Base-by-base conservation (phyloP, 64 coral and sea anemone species). In the Catalaphyllia jardinei region DNA sequence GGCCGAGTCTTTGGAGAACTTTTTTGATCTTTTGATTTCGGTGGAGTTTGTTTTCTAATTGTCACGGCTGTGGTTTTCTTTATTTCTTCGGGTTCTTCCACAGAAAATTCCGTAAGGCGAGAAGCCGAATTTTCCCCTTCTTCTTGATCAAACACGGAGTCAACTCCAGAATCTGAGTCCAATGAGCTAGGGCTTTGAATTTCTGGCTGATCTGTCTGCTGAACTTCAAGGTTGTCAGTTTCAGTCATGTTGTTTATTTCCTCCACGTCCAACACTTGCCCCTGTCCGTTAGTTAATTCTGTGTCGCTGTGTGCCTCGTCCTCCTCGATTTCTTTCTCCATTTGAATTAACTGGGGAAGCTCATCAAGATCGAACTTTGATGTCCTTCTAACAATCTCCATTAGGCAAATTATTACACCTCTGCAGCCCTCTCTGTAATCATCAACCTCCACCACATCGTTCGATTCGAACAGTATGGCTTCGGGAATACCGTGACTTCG, bases 261-360 rank as follows among this genome's bases (percentile, higher is more conserved):
- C 71, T 77, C 80, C 29, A 89, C 90, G 52, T 91, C 78, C 72
- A 97, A 91, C 87, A 87, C 60, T 71, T 93, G 83, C 59, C 64
- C 88, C 74, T 95, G 94, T 57, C 75, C 73, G 54, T 89, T 73
- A 63, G 79, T 83, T 69, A 86, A 50, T 60, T 91, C 83, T 12
- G 85, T 71, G 62, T 97, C 89, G 51, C 51, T 24, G 19, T 74
- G 25, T 59, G 94, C 95, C n/a, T 98, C 95, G 28, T 88, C 86
- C 19, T 91, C 95, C 11, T 98, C 95, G 72, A 98, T 98, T 86
- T 98, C 95, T 75, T 93, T 94, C 83, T 98, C 95, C 20, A 98
- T 86, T 82, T 94, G 89, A 42, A 98, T 98, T 74, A 98, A 73
- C 60, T 98, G 78, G 2, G 95, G 95, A 7, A 98, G 88, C 62